These are phyloP conservation scores for Brachymystax lenok DNA, from an alignment of 2,797 vertebrate species.

Conservation along the genomic window DNA sequence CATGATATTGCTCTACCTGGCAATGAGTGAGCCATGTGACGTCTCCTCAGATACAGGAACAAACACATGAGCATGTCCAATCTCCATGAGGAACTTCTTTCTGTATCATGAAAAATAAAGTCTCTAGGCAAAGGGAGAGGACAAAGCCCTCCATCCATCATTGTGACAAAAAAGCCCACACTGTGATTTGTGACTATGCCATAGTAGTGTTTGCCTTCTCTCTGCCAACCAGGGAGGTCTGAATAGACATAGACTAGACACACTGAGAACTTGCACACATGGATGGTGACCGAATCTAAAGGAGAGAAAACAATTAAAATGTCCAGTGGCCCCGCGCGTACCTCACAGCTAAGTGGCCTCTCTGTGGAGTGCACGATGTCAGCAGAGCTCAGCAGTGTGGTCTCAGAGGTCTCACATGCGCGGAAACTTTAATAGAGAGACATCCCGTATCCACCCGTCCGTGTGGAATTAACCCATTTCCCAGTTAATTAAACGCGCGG, in stretches of 20 bases:
- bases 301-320: background rate
- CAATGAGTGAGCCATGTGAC: background rate
- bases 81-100: background rate
- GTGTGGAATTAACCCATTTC: conserved; percentile 65
- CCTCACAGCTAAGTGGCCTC: conserved; percentile 35
- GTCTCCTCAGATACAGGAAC: conserved; percentile 4
- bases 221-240: background rate
- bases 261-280: background rate
- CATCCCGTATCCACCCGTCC: conserved; percentile 49
- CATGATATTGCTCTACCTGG: background rate
- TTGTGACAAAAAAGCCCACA: background rate
- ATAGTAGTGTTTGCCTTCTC: background rate
- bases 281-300: background rate
- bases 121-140: background rate
- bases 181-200: background rate
- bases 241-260: conserved; percentile 1
- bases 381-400: conserved; percentile 26
- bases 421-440: conserved; percentile 4
- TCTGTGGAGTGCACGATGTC: conserved; percentile 25
- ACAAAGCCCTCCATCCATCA: background rate
- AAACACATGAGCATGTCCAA: background rate
- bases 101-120: background rate
- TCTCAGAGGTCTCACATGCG: conserved; percentile 22
- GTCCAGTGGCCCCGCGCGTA: background rate
- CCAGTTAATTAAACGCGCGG: conserved; percentile 45